Evolutionary conservation across 2,113 vertebrate species (phyloP).

Genomic region (Osmerus eperlanus): DNA sequence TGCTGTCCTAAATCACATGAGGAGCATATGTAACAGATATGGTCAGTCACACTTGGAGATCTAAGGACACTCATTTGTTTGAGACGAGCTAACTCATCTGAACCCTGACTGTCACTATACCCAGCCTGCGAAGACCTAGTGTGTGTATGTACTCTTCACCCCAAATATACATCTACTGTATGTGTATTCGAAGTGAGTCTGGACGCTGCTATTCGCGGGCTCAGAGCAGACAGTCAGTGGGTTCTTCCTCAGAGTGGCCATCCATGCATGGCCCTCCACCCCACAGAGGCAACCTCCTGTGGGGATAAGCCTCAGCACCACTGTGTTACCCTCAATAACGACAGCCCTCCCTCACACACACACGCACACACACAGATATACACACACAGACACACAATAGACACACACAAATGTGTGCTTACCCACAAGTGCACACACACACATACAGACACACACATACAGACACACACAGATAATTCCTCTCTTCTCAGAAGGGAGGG

Average conservation of each 20-base stretch:
- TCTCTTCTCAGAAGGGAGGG: too few relatives aligned
- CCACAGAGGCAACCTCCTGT: not conserved
- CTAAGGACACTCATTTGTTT: not conserved
- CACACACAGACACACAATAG: not conserved
- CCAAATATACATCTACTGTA: too few relatives aligned
- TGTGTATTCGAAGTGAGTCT: too few relatives aligned
- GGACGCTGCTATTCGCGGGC: not conserved
- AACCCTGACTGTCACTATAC: too few relatives aligned
- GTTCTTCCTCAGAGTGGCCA: not conserved
- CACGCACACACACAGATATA: not conserved
- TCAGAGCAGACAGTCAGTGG: not conserved
- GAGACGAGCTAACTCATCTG: too few relatives aligned
- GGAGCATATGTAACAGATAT: not conserved
- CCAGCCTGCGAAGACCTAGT: too few relatives aligned
- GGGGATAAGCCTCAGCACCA: constrained; percentile 11
- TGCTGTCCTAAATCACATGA: not conserved
- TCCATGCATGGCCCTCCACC: not conserved
- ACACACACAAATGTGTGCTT: too few relatives aligned
- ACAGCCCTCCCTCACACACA: not conserved
- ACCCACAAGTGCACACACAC: too few relatives aligned
- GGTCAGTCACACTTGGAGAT: not conserved
- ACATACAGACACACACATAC: too few relatives aligned
- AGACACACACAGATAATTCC: too few relatives aligned
- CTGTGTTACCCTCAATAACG: not conserved
- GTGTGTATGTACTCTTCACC: too few relatives aligned